Evolutionary conservation across 1,140 invertebrate genomes (phyloP).

Genomic region (Phenacoccus solenopsis): DNA sequence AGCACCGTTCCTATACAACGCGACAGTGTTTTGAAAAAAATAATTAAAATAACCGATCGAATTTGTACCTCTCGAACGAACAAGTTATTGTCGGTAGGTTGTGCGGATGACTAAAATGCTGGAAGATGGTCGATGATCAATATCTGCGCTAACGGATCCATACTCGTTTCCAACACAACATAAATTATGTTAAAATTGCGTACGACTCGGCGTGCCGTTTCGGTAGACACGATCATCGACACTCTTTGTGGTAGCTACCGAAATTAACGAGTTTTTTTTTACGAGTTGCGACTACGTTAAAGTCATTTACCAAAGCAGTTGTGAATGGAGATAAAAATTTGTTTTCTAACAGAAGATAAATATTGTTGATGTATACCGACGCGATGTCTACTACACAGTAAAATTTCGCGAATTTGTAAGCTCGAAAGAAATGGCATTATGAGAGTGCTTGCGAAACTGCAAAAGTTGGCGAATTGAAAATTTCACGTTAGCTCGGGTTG

Average conservation of each 20-base stretch:
- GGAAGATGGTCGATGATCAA: background rate
- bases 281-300: background rate
- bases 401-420: no score
- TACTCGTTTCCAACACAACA: background rate
- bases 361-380: background rate
- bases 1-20: no score
- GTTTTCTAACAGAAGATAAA: background rate
- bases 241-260: constrained; percentile 1
- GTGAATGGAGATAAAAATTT: background rate
- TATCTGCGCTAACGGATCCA: background rate
- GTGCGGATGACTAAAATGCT: no score
- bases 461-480: no score
- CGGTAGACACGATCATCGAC: background rate
- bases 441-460: no score
- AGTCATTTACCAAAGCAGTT: background rate
- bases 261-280: constrained; percentile 3
- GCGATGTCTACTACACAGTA: no score
- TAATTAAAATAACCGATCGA: no score
- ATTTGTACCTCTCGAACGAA: no score
- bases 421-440: no score
- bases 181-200: background rate
- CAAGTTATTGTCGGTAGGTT: no score
- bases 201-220: background rate
- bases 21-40: no score
- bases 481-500: no score